Percentiles rank a stretch among this genome's conserved stretches.
Evolutionary conservation across 2,888 invertebrate genomes (phyloP).

Genomic region (Nephrocerus scutellatus): DNA sequence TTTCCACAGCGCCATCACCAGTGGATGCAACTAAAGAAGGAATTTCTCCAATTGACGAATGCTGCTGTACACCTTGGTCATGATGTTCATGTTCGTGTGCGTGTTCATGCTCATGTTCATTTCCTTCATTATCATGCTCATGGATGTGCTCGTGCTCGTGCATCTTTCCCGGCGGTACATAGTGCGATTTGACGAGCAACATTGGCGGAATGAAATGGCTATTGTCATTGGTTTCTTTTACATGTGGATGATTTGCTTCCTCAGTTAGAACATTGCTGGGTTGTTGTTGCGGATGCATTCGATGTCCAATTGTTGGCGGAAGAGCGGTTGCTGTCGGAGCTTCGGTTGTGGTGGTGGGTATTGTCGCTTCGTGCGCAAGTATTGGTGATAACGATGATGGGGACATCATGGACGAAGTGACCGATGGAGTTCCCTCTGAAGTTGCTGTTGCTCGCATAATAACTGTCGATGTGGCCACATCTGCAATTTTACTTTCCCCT

Average conservation of each 20-base stretch:
- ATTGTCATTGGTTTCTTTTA: constrained; percentile 41
- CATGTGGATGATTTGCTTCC: constrained; percentile 33
- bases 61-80: constrained; percentile 3
- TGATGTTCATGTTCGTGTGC: constrained; percentile 12
- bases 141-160: constrained; percentile 19
- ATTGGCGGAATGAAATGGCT: constrained; percentile 48
- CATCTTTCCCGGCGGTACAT: constrained; percentile 41
- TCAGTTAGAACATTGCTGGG: constrained; percentile 26
- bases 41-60: no score
- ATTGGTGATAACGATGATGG: constrained; percentile 15
- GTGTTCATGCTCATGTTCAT: constrained; percentile 12
- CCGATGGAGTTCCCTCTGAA: constrained; percentile 2
- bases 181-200: constrained; percentile 47
- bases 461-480: constrained; percentile 6
- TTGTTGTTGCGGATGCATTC: constrained; percentile 41
- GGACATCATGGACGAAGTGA: constrained; percentile 2
- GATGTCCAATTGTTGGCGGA: constrained; percentile 36
- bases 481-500: not conserved
- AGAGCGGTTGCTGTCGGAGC: constrained; percentile 12
- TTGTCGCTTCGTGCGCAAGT: constrained; percentile 15
- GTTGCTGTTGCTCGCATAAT: constrained; percentile 3
- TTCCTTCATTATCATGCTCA: constrained; percentile 22
- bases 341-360: constrained; percentile 18
- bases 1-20: no score
- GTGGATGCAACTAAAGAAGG: not conserved